phyloP scores from a whole-genome alignment of 2,113 vertebrate genomes.

The Cynocephalus volans region DNA sequence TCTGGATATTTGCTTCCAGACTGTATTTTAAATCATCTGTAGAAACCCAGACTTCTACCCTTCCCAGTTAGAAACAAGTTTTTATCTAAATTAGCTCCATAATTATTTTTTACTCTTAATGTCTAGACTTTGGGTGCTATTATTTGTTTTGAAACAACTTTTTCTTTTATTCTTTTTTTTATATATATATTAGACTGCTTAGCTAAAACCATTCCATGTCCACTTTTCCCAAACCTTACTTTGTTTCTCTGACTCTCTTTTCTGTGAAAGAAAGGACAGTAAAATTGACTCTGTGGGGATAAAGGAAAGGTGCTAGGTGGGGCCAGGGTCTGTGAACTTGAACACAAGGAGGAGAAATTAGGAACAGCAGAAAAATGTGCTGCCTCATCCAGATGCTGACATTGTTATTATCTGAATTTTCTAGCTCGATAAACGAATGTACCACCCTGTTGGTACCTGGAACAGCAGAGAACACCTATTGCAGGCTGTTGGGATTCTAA shows the following conservation, averaged over 20 bases:
- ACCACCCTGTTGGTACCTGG: constrained; percentile 85
- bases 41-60: background rate
- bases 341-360: background rate
- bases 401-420: constrained; percentile 62
- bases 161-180: background rate
- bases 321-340: background rate
- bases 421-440: constrained; percentile 88
- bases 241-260: constrained; percentile 28
- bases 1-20: background rate
- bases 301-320: background rate
- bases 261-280: background rate
- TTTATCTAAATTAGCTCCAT: constrained; percentile 1
- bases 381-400: background rate
- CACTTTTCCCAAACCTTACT: background rate
- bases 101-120: background rate
- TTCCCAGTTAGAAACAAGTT: constrained; percentile 24
- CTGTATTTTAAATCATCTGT: constrained; percentile 24
- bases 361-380: background rate
- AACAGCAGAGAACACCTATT: constrained; percentile 88
- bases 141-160: constrained; percentile 18
- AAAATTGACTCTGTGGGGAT: background rate
- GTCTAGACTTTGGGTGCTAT: background rate
- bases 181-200: background rate
- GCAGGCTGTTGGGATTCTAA: constrained; percentile 88
- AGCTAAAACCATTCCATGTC: background rate